Conservation (phyloP, 2,888 invertebrate genomes). For the Drosophila monieri region DNA sequence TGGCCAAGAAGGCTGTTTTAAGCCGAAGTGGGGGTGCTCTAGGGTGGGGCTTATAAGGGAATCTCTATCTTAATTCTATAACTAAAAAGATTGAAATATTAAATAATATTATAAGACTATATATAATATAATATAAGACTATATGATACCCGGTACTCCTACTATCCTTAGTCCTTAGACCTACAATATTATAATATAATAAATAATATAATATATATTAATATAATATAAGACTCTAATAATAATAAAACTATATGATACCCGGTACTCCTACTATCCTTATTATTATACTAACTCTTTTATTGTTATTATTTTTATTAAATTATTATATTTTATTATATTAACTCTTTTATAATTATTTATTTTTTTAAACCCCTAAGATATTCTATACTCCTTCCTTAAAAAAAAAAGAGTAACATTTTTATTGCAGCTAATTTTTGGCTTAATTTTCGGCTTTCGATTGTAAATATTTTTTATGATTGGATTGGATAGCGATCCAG, state of each 20-base stretch:
- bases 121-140: background rate
- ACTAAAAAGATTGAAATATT: too few relatives aligned
- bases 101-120: too few relatives aligned
- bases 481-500: conserved; percentile 17
- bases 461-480: conserved; percentile 31
- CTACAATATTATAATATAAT: background rate
- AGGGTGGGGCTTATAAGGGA: background rate
- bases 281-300: too few relatives aligned
- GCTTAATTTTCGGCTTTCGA: conserved; percentile 25
- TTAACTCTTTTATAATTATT: too few relatives aligned
- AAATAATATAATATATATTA: too few relatives aligned
- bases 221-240: too few relatives aligned
- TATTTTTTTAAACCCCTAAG: background rate
- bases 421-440: conserved; percentile 25
- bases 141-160: background rate
- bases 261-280: too few relatives aligned
- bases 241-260: too few relatives aligned
- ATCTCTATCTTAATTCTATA: too few relatives aligned
- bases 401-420: conserved; percentile 21
- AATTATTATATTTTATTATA: too few relatives aligned
- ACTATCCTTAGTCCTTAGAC: background rate
- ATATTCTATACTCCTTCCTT: background rate
- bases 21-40: conserved; percentile 14
- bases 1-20: background rate
- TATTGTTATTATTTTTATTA: too few relatives aligned